Conservation (phyloP, 2,113 vertebrate genomes). For the Neogale vison region DNA sequence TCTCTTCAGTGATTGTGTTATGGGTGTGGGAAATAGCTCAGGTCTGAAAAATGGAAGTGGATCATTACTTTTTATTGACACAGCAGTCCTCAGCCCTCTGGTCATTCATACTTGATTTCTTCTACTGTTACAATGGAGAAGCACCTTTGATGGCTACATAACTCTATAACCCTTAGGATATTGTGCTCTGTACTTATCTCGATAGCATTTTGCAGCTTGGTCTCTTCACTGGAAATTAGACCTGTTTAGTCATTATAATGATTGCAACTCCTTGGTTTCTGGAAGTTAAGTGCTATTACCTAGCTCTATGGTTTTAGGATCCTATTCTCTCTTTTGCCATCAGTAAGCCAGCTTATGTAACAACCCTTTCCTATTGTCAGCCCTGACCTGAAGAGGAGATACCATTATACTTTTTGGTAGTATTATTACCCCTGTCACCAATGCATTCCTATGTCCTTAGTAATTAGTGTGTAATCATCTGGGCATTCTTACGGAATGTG, state of each 20-base stretch:
- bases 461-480: neutral
- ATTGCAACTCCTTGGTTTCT: neutral
- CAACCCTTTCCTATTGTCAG: neutral
- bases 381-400: neutral
- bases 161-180: neutral
- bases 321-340: neutral
- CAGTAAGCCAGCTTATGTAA: neutral
- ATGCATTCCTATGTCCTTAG: neutral
- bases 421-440: neutral
- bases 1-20: neutral
- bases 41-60: neutral
- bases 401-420: neutral
- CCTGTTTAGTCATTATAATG: neutral
- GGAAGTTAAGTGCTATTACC: neutral
- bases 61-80: neutral
- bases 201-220: neutral
- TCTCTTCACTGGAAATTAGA: neutral
- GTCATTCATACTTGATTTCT: conserved; percentile 17
- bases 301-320: neutral
- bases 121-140: neutral
- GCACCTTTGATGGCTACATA: neutral
- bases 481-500: neutral
- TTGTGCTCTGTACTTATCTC: neutral
- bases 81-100: neutral
- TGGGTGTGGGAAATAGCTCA: neutral